Evolutionary conservation across 2,888 invertebrate species (phyloP).

Genomic region (Sicus ferrugineus): DNA sequence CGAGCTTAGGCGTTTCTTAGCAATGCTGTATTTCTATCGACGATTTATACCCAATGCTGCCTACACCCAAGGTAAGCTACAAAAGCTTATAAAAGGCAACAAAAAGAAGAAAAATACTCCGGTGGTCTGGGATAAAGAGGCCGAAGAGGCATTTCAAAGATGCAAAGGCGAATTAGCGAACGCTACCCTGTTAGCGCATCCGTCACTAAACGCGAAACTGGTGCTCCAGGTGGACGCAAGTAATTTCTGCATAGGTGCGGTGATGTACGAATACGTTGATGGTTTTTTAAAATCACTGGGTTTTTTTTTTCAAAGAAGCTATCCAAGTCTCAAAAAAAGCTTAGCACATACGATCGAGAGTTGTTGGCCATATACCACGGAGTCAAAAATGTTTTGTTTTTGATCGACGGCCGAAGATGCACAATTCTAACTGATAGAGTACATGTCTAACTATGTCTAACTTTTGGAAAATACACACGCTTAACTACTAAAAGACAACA

Average conservation of each 20-base stretch:
- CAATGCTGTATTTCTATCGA: constrained; percentile 14
- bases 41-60: constrained; percentile 34
- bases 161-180: constrained; percentile 14
- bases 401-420: constrained; percentile 25
- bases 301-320: constrained; percentile 8
- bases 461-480: no score
- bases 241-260: constrained; percentile 38
- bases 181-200: constrained; percentile 17
- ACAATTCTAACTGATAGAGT: no score
- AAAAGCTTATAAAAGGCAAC: constrained; percentile 31
- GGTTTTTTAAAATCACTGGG: constrained; percentile 12
- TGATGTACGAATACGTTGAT: neutral
- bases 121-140: constrained; percentile 3
- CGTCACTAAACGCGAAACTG: neutral
- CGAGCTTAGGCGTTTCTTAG: constrained; percentile 28
- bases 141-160: constrained; percentile 10
- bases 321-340: constrained; percentile 12
- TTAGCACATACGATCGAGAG: constrained; percentile 24
- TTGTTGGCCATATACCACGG: constrained; percentile 21
- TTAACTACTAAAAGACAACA: no score
- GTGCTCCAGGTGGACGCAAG: constrained; percentile 38
- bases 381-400: constrained; percentile 23
- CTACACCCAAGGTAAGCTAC: constrained; percentile 36
- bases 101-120: constrained; percentile 30
- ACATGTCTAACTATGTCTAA: no score